These are phyloP conservation scores for Metacarcinus magister DNA, from an alignment of 2,888 invertebrate species.

Conservation along the genomic window DNA sequence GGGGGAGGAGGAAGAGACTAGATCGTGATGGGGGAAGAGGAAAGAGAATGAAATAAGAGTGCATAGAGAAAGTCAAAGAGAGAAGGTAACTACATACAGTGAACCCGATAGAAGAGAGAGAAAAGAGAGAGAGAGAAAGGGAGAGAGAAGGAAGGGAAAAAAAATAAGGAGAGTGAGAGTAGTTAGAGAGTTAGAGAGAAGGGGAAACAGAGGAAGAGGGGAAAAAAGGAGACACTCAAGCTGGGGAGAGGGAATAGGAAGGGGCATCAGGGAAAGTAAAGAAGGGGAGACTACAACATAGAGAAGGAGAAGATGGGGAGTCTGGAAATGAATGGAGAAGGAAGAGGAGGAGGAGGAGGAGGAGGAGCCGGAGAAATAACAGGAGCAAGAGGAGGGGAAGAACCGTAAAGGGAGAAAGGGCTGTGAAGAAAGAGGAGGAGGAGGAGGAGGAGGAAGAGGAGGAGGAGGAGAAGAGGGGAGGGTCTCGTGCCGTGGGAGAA, in stretches of 20 bases:
- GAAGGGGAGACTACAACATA: background rate
- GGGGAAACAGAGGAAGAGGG: background rate
- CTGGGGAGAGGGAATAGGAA: background rate
- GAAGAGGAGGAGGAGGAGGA: background rate
- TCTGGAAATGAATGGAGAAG: background rate
- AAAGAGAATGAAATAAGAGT: background rate
- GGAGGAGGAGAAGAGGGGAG: background rate
- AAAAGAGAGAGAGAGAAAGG: background rate
- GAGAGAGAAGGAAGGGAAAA: background rate
- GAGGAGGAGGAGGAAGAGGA: background rate
- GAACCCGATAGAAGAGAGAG: background rate
- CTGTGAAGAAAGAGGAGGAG: background rate
- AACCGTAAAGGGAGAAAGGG: slow-evolving; percentile 11
- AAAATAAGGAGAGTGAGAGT: background rate
- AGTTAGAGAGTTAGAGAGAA: background rate
- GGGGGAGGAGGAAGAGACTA: background rate
- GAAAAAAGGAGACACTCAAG: background rate
- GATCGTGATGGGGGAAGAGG: background rate
- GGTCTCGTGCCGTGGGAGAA: slow-evolving; percentile 28
- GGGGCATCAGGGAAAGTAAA: no score
- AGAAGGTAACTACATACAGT: background rate
- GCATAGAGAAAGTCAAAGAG: background rate
- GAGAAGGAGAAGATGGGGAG: background rate
- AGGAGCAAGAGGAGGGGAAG: background rate
- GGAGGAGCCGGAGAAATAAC: background rate